These are phyloP conservation scores for Bothrops jararaca DNA, from an alignment of 2,113 vertebrate species.

Conservation along the genomic window DNA sequence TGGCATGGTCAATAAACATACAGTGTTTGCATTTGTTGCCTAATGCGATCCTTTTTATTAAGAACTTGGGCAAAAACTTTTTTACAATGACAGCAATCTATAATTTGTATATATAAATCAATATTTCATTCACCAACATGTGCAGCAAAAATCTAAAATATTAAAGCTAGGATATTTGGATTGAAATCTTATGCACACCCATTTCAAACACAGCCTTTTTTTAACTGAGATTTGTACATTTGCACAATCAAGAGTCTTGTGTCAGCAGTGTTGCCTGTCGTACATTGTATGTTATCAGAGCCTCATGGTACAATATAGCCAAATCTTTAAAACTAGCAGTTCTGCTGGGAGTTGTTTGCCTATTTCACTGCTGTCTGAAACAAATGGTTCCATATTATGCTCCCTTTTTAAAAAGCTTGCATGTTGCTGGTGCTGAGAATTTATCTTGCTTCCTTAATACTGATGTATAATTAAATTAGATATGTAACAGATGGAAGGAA, in stretches of 20 bases:
- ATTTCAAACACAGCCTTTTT: neutral
- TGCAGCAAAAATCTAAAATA: neutral
- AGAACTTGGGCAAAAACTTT: neutral
- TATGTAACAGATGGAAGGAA: conserved; percentile 63
- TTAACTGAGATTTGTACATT: neutral
- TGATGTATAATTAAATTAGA: conserved; percentile 54
- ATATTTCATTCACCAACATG: neutral
- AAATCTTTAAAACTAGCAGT: neutral
- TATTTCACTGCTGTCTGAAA: conserved; percentile 14
- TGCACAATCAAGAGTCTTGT: neutral
- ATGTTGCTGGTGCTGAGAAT: neutral
- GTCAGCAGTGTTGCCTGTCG: neutral
- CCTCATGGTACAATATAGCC: neutral
- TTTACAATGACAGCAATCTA: neutral
- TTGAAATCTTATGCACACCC: neutral
- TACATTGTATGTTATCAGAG: neutral
- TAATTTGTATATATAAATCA: neutral
- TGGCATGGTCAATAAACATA: neutral
- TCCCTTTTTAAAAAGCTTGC: conserved; percentile 20
- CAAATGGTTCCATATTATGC: conserved; percentile 15
- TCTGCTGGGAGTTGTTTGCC: neutral
- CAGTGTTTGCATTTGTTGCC: neutral
- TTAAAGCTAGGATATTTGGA: neutral
- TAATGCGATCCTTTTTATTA: neutral
- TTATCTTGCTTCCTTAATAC: conserved; percentile 29